These are phyloP conservation scores for Ptychobarbus kaznakovi DNA, from an alignment of 2,797 vertebrate genomes.

Conservation along the genomic window DNA sequence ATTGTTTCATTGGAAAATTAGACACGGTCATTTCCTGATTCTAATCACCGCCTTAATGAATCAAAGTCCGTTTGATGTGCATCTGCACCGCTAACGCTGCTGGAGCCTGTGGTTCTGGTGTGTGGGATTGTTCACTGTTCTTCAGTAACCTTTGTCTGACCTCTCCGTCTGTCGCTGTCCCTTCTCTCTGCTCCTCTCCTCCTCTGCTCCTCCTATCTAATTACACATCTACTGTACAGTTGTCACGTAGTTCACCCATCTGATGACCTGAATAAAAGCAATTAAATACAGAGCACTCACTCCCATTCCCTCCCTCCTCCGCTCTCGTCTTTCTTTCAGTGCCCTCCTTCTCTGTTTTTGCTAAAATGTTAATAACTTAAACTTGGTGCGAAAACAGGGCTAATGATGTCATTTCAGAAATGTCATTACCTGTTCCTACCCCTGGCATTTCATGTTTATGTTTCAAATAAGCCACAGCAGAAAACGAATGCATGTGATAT, in stretches of 20 bases:
- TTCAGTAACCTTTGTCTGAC: conserved; percentile 47
- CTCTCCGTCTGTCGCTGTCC: conserved; percentile 40
- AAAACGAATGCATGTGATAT: background rate
- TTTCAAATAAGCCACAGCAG: background rate
- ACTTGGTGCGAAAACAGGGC: conserved; percentile 32
- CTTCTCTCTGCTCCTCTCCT: conserved; percentile 35
- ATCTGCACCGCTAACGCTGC: conserved; percentile 18
- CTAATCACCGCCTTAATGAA: conserved; percentile 53
- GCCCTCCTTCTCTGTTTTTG: conserved; percentile 41
- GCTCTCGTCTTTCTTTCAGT: conserved; percentile 11
- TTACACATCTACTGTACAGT: conserved; percentile 50
- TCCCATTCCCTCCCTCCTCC: conserved; percentile 36
- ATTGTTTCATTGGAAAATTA: conserved; percentile 1
- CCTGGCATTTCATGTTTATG: background rate
- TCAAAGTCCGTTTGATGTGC: conserved; percentile 51
- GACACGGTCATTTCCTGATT: conserved; percentile 30
- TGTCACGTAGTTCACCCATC: conserved; percentile 54
- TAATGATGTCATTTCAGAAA: conserved; percentile 35
- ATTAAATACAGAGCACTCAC: conserved; percentile 56
- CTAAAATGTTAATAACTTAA: conserved; percentile 40
- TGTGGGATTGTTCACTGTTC: conserved; percentile 23
- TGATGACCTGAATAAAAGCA: conserved; percentile 65
- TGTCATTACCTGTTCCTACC: conserved; percentile 33
- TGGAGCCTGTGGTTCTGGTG: conserved; percentile 10
- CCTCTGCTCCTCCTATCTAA: conserved; percentile 53